These are phyloP conservation scores for Petrocephalus zakoni DNA, from an alignment of 2,113 vertebrate genomes.

Conservation along the genomic window DNA sequence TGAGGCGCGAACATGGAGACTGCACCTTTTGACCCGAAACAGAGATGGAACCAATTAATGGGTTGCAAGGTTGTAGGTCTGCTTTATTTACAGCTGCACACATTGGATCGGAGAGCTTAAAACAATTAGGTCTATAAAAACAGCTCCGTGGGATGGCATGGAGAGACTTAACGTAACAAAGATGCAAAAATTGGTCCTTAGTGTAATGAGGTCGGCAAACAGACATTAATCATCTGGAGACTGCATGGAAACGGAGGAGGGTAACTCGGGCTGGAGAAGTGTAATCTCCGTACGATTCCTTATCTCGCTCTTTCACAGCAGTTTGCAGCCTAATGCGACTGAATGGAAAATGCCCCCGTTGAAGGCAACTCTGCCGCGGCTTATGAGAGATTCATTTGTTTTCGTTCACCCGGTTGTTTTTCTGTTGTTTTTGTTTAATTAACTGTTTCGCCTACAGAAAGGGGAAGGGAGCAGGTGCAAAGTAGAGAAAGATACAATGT, in stretches of 20 bases:
- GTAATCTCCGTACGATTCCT: constrained; percentile 27
- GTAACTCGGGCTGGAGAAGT: background rate
- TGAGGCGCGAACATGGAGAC: constrained; percentile 36
- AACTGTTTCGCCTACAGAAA: background rate
- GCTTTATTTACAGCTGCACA: constrained; percentile 45
- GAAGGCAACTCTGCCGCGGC: background rate
- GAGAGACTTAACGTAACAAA: constrained; percentile 13
- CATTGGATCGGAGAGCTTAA: constrained; percentile 34
- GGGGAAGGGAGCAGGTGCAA: background rate
- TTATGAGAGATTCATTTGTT: background rate
- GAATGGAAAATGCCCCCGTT: background rate
- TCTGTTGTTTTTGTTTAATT: background rate
- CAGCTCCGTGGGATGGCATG: constrained; percentile 34
- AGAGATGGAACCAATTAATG: constrained; percentile 25
- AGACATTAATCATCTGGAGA: constrained; percentile 40
- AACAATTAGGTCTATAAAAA: constrained; percentile 38
- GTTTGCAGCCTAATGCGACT: background rate
- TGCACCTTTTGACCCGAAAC: constrained; percentile 35
- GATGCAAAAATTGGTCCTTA: constrained; percentile 38
- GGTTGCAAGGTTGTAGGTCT: constrained; percentile 18
- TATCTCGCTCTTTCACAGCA: background rate
- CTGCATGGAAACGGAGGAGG: constrained; percentile 26
- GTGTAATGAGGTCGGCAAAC: constrained; percentile 42
- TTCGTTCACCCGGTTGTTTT: background rate
- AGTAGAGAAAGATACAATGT: background rate